phyloP scores from a whole-genome alignment of 2,113 vertebrate species.

The Perca flavescens region DNA sequence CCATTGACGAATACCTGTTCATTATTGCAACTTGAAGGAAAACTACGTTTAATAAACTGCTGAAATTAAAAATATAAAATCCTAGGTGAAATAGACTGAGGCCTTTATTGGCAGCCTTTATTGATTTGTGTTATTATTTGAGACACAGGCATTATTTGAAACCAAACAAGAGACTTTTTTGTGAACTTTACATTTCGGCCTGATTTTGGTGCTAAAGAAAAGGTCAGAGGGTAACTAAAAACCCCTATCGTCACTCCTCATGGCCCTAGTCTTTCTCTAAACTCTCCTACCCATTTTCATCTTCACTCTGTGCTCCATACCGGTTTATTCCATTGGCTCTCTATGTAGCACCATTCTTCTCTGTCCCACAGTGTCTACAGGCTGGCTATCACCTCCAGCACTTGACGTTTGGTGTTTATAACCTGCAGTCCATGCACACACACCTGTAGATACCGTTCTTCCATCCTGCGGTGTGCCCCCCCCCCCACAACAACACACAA shows the following conservation, averaged over 20 bases:
- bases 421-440: slow-evolving; percentile 49
- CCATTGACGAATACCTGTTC: background rate
- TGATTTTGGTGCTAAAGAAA: too few relatives aligned
- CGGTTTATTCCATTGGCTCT: background rate
- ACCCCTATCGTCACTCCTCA: background rate
- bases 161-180: background rate
- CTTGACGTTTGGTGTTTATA: slow-evolving; percentile 43
- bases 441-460: slow-evolving; percentile 50
- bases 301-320: background rate
- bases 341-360: background rate
- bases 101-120: background rate
- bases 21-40: too few relatives aligned
- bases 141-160: background rate
- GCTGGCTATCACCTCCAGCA: slow-evolving; percentile 40
- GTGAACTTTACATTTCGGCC: too few relatives aligned
- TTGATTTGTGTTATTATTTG: background rate
- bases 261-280: background rate
- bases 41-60: too few relatives aligned
- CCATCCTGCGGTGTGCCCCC: slow-evolving; percentile 19
- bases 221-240: too few relatives aligned
- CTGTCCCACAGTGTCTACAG: slow-evolving; percentile 16
- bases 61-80: too few relatives aligned
- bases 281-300: background rate
- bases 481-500: slow-evolving; percentile 5
- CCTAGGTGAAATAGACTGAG: too few relatives aligned